These are phyloP conservation scores for Anolis sagrei DNA, from an alignment of 2,113 vertebrate genomes.

Conservation along the genomic window DNA sequence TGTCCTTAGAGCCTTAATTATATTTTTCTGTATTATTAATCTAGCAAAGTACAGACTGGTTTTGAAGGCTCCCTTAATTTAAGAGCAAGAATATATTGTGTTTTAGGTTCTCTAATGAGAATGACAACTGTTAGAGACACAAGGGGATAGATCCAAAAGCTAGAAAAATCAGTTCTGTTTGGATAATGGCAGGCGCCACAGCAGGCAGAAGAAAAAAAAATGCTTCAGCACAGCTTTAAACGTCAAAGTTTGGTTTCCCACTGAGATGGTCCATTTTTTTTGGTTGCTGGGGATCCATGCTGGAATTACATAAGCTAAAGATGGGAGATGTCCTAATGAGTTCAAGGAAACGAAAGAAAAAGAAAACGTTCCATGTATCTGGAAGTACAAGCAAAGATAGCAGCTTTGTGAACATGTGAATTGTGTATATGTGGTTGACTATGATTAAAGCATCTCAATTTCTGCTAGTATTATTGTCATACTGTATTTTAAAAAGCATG, in stretches of 20 bases:
- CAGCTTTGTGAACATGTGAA: background rate
- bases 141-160: background rate
- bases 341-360: background rate
- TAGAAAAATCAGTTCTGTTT: constrained; percentile 5
- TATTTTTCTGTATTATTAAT: background rate
- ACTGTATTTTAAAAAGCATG: background rate
- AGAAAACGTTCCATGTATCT: background rate
- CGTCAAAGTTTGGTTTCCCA: background rate
- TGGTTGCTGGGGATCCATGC: background rate
- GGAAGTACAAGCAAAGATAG: background rate
- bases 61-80: background rate
- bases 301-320: background rate
- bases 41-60: background rate
- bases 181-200: background rate
- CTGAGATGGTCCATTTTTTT: background rate
- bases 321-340: constrained; percentile 1
- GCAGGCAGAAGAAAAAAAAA: background rate
- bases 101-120: background rate
- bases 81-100: background rate
- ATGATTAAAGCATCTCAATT: background rate
- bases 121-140: background rate
- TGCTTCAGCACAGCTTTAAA: background rate
- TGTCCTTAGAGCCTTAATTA: background rate
- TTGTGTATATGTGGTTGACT: background rate
- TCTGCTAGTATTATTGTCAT: background rate